Evolutionary conservation across 2,888 invertebrate species (phyloP).

Genomic region (Stegophylla sp.): DNA sequence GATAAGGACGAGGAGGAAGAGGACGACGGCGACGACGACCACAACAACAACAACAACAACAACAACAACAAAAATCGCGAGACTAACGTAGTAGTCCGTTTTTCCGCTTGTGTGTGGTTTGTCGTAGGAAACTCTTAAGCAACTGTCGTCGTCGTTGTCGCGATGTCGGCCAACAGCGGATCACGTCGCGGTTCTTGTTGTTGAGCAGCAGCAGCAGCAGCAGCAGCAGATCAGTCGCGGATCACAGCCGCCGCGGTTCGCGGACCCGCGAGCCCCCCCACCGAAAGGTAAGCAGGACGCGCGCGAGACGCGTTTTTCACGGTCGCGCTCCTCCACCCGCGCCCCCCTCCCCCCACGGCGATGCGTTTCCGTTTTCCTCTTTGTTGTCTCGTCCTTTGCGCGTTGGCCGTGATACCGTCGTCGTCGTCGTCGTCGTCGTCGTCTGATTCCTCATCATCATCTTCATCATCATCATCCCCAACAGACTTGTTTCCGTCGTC

Average conservation of each 20-base stretch:
- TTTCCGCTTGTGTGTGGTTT: too few species aligned
- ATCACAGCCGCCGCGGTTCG: background rate
- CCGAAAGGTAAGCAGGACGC: conserved; percentile 10
- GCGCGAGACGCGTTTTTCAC: conserved; percentile 15
- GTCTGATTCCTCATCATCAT: background rate
- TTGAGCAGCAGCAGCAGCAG: conserved; percentile 37
- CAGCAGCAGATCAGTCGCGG: background rate
- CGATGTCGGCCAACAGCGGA: conserved; percentile 29
- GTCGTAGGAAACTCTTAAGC: too few species aligned
- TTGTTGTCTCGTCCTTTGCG: conserved; percentile 17
- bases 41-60: background rate
- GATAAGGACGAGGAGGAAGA: background rate
- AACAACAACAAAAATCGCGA: too few species aligned
- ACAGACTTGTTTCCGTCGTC: background rate
- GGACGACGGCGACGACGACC: background rate
- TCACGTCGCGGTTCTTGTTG: conserved; percentile 7
- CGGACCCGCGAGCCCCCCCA: background rate
- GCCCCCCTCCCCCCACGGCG: background rate
- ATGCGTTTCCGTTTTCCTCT: background rate
- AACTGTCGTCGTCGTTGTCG: background rate
- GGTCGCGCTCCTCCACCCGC: background rate
- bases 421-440: background rate
- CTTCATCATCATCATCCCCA: background rate
- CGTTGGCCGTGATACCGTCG: background rate
- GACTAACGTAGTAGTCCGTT: too few species aligned